These are phyloP conservation scores for Podotricha telesiphe DNA, from an alignment of 2,888 invertebrate species.

Conservation along the genomic window DNA sequence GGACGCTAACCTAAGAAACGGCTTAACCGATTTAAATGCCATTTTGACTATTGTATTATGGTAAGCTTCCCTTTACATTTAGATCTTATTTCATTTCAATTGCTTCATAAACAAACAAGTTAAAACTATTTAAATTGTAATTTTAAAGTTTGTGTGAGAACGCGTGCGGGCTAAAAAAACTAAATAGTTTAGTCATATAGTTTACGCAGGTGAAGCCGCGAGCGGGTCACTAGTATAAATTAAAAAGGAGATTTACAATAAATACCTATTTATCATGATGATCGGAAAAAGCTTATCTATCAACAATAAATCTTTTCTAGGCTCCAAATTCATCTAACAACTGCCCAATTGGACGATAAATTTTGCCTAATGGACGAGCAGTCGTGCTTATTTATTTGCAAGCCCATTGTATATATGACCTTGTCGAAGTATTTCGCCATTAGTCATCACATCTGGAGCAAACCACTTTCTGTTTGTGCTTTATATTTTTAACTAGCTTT, in stretches of 20 bases:
- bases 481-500: conserved; percentile 7
- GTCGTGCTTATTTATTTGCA: conserved; percentile 39
- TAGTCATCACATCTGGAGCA: conserved; percentile 32
- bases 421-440: conserved; percentile 32
- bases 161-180: too few species aligned
- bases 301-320: conserved; percentile 35
- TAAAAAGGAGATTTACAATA: not conserved
- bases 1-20: too few species aligned
- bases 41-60: too few species aligned
- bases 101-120: too few species aligned
- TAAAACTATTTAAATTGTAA: too few species aligned
- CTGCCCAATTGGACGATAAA: conserved; percentile 43
- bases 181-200: too few species aligned
- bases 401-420: conserved; percentile 36
- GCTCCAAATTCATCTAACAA: conserved; percentile 40
- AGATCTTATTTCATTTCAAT: too few species aligned
- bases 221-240: too few species aligned
- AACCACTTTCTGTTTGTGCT: conserved; percentile 18
- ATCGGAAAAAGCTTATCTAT: conserved; percentile 35
- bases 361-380: conserved; percentile 40
- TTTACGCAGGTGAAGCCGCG: too few species aligned
- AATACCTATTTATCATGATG: conserved; percentile 1
- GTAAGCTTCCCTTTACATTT: too few species aligned
- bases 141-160: too few species aligned
- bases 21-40: too few species aligned